Evolutionary conservation across 2,113 vertebrate species (phyloP), one percentile per base, ranked within the genome.

Genomic region (Verasper variegatus): DNA sequence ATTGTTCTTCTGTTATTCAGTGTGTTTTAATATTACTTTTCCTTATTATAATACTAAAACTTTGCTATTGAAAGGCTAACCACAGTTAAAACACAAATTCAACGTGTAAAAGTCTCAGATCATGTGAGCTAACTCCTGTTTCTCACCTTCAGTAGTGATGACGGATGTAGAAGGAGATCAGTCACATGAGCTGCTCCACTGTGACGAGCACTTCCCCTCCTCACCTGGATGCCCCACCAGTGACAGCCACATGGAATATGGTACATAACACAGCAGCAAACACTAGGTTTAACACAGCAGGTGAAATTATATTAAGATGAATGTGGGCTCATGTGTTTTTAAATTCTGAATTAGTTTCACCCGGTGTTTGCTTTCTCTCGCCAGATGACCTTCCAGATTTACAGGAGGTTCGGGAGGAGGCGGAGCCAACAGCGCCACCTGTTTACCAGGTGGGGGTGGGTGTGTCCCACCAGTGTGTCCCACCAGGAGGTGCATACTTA

Each of bases 341-440:
- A 2, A 52, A 8, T 52, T 9, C 47, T 51, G n/a, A 11, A 13
- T 21, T 54, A 54, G 7, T 5, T 23, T 61, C 55, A 18, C n/a
- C 54, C 1, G 18, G 35, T 64, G 7, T 45, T n/a, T 51, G 5
- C 49, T 18, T 51, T 17, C 15, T 73, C 18, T 47, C n/a, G 12
- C 7, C 47, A 99, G 98, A 98, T 89, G 98, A 99, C 88, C 96
- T 99, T 82, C 98, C 98, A 70, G 97, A 98, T 86, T 93, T 99
- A 85, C 96, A 97, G 91, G 96, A 97, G 92, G 97, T 98, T 81
- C 96, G 92, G 74, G 96, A 96, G 56, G 95, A 96, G 78, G 95
- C 92, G 5, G 95, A 96, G 87, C 92, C 94, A 78, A 78, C 93
- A 5, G 94, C 94, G 31, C 87, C 93, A 71, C 91, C 91, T 14